A percentile compares a stretch with the other conserved stretches of the same genome.
These are phyloP conservation scores for Telmatochromis brichardi DNA, from an alignment of 2,113 vertebrate species.

Conservation along the genomic window DNA sequence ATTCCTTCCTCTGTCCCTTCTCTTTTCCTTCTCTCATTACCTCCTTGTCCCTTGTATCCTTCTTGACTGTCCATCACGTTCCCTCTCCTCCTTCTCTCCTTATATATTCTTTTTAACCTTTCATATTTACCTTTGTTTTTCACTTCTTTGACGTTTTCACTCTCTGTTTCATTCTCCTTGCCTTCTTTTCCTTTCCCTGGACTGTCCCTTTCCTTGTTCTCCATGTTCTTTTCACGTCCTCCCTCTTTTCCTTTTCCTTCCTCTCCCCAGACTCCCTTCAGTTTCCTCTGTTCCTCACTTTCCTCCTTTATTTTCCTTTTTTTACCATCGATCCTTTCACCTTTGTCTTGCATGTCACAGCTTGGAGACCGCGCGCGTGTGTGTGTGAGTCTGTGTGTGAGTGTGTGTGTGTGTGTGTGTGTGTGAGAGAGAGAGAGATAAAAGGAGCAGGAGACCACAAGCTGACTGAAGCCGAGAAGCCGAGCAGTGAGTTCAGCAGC, in stretches of 20 bases:
- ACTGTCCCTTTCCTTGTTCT: neutral
- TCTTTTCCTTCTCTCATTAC: neutral
- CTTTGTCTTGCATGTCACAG: conserved; percentile 18
- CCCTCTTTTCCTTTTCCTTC: neutral
- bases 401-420: neutral
- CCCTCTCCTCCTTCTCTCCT: neutral
- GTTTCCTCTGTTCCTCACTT: neutral
- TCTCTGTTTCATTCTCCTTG: neutral
- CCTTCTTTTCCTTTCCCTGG: neutral
- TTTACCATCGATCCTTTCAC: neutral
- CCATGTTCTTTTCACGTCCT: neutral
- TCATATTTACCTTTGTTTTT: neutral
- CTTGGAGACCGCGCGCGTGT: neutral
- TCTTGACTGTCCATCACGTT: neutral
- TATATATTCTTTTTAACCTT: neutral
- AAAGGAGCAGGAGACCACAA: neutral
- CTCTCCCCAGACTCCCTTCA: neutral
- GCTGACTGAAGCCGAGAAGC: neutral
- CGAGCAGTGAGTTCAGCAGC: neutral
- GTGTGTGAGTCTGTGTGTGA: accelerated
- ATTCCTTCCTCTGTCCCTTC: neutral
- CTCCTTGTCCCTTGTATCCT: neutral
- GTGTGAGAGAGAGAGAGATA: neutral
- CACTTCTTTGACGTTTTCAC: neutral
- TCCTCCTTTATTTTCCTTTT: neutral